Percentiles rank a stretch among this genome's conserved stretches.
phyloP scores from a whole-genome alignment of 2,113 vertebrate genomes.

The Etia nguti region DNA sequence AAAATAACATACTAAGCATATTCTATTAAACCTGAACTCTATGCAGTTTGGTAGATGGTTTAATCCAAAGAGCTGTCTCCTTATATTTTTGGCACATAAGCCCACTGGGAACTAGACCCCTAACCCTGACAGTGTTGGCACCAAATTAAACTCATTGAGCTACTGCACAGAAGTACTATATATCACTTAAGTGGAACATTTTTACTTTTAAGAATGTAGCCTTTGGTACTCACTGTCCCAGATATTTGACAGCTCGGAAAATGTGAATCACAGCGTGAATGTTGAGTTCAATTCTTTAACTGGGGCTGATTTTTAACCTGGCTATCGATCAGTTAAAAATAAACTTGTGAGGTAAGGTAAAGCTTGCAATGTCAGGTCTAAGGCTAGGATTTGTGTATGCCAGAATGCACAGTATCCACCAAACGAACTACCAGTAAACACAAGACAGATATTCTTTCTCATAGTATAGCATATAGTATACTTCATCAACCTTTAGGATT shows the following conservation, averaged over 20 bases:
- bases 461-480: not conserved
- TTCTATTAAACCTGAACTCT: not conserved
- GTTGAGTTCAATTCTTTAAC: not conserved
- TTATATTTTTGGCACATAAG: not conserved
- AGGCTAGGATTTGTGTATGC: not conserved
- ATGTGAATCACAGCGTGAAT: not conserved
- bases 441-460: not conserved
- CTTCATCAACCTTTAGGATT: not conserved
- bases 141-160: slow-evolving; percentile 28
- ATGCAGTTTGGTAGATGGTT: not conserved
- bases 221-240: slow-evolving; percentile 15
- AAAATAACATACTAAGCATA: not conserved
- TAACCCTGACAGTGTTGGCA: not conserved
- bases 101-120: not conserved
- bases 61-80: not conserved
- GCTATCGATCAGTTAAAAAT: not conserved
- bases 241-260: slow-evolving; percentile 10
- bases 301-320: not conserved
- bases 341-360: not conserved
- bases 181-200: slow-evolving; percentile 28
- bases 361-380: not conserved
- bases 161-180: not conserved
- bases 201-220: slow-evolving; percentile 22
- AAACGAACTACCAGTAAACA: not conserved
- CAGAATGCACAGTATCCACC: not conserved